Evolutionary conservation across 2,797 vertebrate genomes (phyloP).

Genomic region (Leuciscus waleckii): DNA sequence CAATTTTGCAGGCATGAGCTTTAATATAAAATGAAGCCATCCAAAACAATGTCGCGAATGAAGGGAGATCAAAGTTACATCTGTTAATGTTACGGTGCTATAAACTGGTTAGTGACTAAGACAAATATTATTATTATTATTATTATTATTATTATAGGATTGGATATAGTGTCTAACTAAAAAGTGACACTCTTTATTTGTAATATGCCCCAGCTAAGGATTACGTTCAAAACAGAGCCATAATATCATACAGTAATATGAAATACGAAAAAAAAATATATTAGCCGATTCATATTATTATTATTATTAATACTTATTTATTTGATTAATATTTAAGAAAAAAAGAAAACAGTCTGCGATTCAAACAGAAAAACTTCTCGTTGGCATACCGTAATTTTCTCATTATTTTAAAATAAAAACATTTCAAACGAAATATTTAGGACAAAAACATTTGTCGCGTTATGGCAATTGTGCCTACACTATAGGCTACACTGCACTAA

Average conservation of each 20-base stretch:
- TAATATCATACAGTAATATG: background rate
- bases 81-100: background rate
- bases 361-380: background rate
- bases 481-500: background rate
- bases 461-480: background rate
- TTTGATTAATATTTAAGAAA: background rate
- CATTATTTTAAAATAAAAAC: background rate
- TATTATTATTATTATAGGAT: background rate
- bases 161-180: no score
- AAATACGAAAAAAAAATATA: background rate
- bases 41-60: background rate
- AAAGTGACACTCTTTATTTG: background rate
- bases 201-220: background rate
- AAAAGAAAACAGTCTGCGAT: background rate
- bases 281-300: background rate
- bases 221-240: background rate
- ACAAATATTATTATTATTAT: background rate
- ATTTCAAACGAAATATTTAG: constrained; percentile 7
- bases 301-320: background rate
- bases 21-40: constrained; percentile 1
- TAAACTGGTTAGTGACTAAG: background rate
- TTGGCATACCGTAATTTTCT: background rate
- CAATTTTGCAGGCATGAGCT: background rate
- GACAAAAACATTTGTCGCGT: background rate
- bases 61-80: background rate